Evolutionary conservation across 2,113 vertebrate species (phyloP), one percentile per base, ranked within the genome.

Genomic region (Pygoscelis adeliae): DNA sequence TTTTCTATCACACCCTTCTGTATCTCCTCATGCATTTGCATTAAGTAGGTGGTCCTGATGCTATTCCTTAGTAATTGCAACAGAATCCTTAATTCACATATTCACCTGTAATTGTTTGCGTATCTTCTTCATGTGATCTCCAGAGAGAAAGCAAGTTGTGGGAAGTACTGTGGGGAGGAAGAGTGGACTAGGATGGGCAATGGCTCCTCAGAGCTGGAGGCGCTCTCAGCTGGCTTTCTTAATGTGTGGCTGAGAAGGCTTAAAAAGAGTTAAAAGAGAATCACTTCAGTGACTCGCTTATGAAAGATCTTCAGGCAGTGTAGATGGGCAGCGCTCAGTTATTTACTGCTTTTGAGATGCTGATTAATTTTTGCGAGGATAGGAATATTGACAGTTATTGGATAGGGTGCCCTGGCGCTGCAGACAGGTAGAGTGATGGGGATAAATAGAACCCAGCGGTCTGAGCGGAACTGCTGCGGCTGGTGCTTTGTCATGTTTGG

Each of bases 151-250:
- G 69, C 22, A 10, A 32, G 76, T 7, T 25, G 80, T 38, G 49
- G 74, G 84, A n/a, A 25, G 42, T 8, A 1, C 67, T 0, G 2
- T 55, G 70, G 82, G 53, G 65, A 50, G 65, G 46, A 36, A 4
- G 6, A 16, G 26, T 10, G 4, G 30, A 1, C 18, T 5, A 2
- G 3, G 49, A 4, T 16, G 30, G n/a, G n/a, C 25, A 10, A 4
- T 2, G 34, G 44, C 36, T 29, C 44, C 78, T 42, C 1, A 0
- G 58, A 34, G 79, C 83, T 44, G 55, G 72, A 29, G 46, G 10
- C 8, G 0, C 34, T 55, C 67, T 32, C 42, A 4, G 19, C 38
- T 38, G 13, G 38, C 32, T 21, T 52, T 10, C 47, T 15, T 2
- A 5, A 6, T 0, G 7, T 3, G 21, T 11, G 29, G 40, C 66